Conservation (phyloP, 1,140 invertebrate species). For the Atta cephalotes region DNA sequence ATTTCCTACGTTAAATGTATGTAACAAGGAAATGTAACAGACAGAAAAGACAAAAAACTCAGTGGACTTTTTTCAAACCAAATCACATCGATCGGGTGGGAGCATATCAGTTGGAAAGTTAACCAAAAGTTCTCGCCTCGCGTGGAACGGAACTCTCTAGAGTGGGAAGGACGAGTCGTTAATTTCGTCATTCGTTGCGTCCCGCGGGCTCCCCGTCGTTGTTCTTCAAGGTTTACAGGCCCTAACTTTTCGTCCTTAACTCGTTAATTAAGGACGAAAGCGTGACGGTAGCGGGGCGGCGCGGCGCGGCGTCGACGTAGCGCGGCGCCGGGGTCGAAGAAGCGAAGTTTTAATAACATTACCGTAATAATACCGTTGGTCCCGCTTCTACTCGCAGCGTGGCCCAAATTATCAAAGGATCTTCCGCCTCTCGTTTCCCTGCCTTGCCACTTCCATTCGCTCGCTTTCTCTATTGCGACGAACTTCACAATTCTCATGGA, state of each 20-base stretch:
- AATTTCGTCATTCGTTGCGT: conserved; percentile 79
- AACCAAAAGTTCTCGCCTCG: conserved; percentile 71
- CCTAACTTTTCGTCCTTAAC: conserved; percentile 79
- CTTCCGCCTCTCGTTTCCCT: conserved; percentile 27
- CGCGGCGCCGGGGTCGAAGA: conserved; percentile 56
- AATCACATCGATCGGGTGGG: conserved; percentile 39
- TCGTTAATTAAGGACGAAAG: conserved; percentile 80
- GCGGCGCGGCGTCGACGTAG: conserved; percentile 13
- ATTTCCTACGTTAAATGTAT: background rate
- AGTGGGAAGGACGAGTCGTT: conserved; percentile 75
- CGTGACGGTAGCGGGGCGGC: conserved; percentile 57
- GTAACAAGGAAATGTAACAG: background rate
- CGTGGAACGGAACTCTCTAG: conserved; percentile 56
- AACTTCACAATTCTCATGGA: conserved; percentile 33
- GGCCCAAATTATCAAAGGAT: conserved; percentile 78
- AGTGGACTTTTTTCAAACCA: conserved; percentile 12
- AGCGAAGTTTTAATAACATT: conserved; percentile 80
- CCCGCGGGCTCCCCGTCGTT: conserved; percentile 72
- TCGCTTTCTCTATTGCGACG: conserved; percentile 48
- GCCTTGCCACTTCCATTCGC: conserved; percentile 21
- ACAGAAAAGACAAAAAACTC: background rate
- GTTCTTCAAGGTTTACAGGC: conserved; percentile 76
- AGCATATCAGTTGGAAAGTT: conserved; percentile 55
- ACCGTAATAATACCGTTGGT: conserved; percentile 77
- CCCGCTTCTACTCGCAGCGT: conserved; percentile 68